Base-by-base conservation (phyloP, 1,140 invertebrate species). In the Asbolus verrucosus region DNA sequence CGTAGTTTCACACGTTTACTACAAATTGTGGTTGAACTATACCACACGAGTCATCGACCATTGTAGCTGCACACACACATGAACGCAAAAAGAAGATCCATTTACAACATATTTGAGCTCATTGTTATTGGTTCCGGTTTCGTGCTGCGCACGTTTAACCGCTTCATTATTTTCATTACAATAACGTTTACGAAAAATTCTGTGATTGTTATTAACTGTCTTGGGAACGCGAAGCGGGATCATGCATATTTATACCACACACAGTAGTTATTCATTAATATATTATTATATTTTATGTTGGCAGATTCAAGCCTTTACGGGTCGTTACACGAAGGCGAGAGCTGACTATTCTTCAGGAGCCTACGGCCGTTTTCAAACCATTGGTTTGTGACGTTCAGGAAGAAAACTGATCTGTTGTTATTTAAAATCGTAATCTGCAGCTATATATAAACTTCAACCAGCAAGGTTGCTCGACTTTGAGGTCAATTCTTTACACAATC, bases 41-140 rank as follows among this genome's bases (percentile, higher is more conserved):
- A 16, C 41, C 41, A 46, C 46, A 14, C 19, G 46, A 54, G 46
- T 54, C 46, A 54, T 54, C 46, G 46, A 54, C 46, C 46, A 54
- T 27, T 36, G 2, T 11, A 11, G 11, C 33, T n/a, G 11, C 33
- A 24, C 46, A 54, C n/a, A n/a, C 46, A 54, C 21, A 19, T 46
- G 15, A 14, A 27, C 8, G 46, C 46, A 54, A 54, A 54, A 54
- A 54, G 46, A 54, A 54, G 46, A 54, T 54, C 46, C 46, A 54
- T 54, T 54, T 54, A 54, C 46, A n/a, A 54, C 46, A 54, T 54
- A 54, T 54, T 54, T 54, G 21, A 54, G 27, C 46, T n/a, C 46
- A 54, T 27, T 54, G 46, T 54, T 46, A 54, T 54, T 54, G 46
- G 46, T 54, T 54, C 46, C 46, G 46, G 46, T 54, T 54, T 54